phyloP scores from a whole-genome alignment of 2,113 vertebrate species.

The Anhinga rufa region DNA sequence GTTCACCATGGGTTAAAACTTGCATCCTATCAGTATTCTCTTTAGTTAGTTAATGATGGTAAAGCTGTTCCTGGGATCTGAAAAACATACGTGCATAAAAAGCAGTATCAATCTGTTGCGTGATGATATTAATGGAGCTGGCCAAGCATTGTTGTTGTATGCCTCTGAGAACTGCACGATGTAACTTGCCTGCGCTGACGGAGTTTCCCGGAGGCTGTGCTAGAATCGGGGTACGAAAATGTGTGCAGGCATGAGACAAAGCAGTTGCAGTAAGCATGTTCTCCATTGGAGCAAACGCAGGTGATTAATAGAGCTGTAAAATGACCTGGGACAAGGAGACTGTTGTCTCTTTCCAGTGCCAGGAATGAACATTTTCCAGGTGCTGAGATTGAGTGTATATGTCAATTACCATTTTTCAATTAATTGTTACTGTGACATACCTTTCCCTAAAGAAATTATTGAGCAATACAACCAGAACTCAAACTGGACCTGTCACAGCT shows the following conservation, averaged over 20 bases:
- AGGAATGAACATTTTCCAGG: neutral
- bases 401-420: constrained; percentile 46
- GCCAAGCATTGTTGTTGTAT: neutral
- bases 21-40: neutral
- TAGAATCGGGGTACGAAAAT: neutral
- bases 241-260: neutral
- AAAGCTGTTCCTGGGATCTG: neutral
- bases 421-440: neutral
- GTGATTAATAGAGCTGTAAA: constrained; percentile 30
- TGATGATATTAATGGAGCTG: neutral
- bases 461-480: neutral
- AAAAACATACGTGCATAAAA: neutral
- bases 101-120: neutral
- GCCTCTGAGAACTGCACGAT: neutral
- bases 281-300: neutral
- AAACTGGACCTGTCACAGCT: constrained; percentile 10
- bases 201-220: neutral
- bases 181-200: neutral
- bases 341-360: neutral
- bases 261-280: neutral
- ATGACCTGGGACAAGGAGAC: neutral
- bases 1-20: neutral
- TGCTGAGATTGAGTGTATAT: neutral
- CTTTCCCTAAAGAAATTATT: constrained; percentile 19
- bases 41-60: neutral